A percentile compares a stretch with the other conserved stretches of the same genome.
These are phyloP conservation scores for Gryllus longicercus DNA, from an alignment of 2,888 invertebrate genomes.

Conservation along the genomic window DNA sequence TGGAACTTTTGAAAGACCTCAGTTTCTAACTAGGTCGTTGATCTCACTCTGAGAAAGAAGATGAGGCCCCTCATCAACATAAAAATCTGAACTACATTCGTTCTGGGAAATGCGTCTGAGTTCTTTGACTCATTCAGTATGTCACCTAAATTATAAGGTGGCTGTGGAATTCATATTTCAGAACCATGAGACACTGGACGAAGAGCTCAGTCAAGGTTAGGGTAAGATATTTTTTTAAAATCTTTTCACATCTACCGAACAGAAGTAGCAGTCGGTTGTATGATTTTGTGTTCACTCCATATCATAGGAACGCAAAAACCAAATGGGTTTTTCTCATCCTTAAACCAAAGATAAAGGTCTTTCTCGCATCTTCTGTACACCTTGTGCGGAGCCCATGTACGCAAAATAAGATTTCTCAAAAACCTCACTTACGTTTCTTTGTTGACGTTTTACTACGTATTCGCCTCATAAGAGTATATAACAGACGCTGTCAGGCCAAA, in stretches of 20 bases:
- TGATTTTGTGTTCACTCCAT: too few relatives aligned
- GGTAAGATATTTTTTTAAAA: slow-evolving; percentile 26
- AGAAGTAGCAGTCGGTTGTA: too few relatives aligned
- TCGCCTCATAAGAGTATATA: neutral
- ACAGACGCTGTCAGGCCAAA: slow-evolving; percentile 11
- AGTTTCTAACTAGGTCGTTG: slow-evolving; percentile 21
- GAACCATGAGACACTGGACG: slow-evolving; percentile 30
- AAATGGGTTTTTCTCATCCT: slow-evolving; percentile 22
- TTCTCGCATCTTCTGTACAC: neutral
- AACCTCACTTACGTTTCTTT: neutral
- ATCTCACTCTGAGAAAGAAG: slow-evolving; percentile 23
- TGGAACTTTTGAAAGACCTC: slow-evolving; percentile 5
- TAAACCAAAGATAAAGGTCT: slow-evolving; percentile 27
- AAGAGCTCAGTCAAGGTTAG: slow-evolving; percentile 31
- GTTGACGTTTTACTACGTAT: slow-evolving; percentile 19
- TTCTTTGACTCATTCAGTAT: slow-evolving; percentile 28
- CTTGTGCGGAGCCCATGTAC: neutral
- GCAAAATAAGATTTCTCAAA: neutral
- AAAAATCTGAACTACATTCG: neutral
- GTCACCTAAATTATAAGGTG: slow-evolving; percentile 32
- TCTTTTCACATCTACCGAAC: too few relatives aligned
- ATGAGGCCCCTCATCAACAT: slow-evolving; percentile 11
- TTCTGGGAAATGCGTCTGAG: neutral
- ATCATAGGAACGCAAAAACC: neutral
- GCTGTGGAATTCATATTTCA: slow-evolving; percentile 31